Base-by-base conservation (phyloP, 2,888 invertebrate genomes). In the Scaptodrosophila latifasciaeformis region DNA sequence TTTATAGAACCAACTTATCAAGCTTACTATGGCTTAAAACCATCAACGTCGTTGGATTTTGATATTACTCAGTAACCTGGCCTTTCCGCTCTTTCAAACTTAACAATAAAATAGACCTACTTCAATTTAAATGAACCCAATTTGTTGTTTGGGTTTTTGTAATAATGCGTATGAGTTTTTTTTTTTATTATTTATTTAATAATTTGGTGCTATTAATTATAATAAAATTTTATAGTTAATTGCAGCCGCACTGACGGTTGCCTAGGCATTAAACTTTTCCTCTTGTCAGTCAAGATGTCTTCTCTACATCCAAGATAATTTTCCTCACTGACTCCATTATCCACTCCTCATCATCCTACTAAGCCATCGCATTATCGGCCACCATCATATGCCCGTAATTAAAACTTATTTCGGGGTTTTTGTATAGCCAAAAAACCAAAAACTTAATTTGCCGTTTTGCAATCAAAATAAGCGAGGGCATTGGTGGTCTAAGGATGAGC, bases 371-470 rank as follows among this genome's bases (percentile, higher is more conserved):
- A 76, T 74, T 74, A 74, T 74, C 78, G 75, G 80, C 70, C 81
- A 77, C 75, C 81, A 78, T 75, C 75, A 75, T 75, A 80, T 75
- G 75, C 75, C 72, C 78, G 81, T 75, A 75, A 75, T 75, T 75
- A 75, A 75, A 75, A 80, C 70, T 80, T 77, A 80, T 75, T 75
- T 75, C 59, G 70, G 62, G 77, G 79, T 68, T 78, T 59, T 70
- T 67, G 61, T 59, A 57, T 67, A 61, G 62, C 80, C 77, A 79
- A 76, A 77, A 74, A 74, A 79, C 77, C 80, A 74, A 74, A 71
- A 79, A 74, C 72, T 79, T 79, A 72, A 76, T 72, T 66, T 69
- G 59, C 65, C 49, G 47, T 43, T 24, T 37, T 37, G 37, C 37
- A 37, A 37, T 37, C 37, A 37, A 37, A 37, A 37, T 37, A 13